These are phyloP conservation scores for Epistrophella euchroma DNA, from an alignment of 2,888 invertebrate genomes.

Conservation along the genomic window DNA sequence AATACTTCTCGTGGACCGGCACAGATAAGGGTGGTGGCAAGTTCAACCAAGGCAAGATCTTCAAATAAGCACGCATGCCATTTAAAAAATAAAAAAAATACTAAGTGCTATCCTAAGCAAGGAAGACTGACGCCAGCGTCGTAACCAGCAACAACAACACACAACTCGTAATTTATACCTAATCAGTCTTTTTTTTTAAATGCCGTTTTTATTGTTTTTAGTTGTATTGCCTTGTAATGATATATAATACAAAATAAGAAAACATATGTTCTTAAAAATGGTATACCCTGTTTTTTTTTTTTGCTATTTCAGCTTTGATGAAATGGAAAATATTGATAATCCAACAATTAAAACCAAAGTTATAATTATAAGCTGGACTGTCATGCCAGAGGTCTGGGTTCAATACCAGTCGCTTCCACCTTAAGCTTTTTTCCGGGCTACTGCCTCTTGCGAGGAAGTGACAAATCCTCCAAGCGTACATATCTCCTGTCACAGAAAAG, in stretches of 20 bases:
- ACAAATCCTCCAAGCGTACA: too few relatives aligned
- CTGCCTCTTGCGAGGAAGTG: too few relatives aligned
- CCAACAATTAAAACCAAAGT: too few relatives aligned
- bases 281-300: too few relatives aligned
- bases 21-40: slow-evolving; percentile 93
- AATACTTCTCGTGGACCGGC: slow-evolving; percentile 96
- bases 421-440: too few relatives aligned
- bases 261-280: too few relatives aligned
- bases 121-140: slow-evolving; percentile 53
- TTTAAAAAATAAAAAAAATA: not conserved
- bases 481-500: too few relatives aligned
- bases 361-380: too few relatives aligned
- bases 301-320: too few relatives aligned
- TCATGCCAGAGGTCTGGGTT: too few relatives aligned
- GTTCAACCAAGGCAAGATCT: slow-evolving; percentile 99
- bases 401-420: too few relatives aligned
- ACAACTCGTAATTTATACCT: slow-evolving; percentile 75
- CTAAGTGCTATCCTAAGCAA: slow-evolving; percentile 8
- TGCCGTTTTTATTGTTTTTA: slow-evolving; percentile 71
- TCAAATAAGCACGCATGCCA: slow-evolving; percentile 89
- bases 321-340: too few relatives aligned
- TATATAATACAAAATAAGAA: slow-evolving; percentile 39
- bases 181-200: slow-evolving; percentile 64
- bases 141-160: slow-evolving; percentile 47
- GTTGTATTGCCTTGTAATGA: slow-evolving; percentile 72